Conservation (phyloP, 1,140 invertebrate genomes). For the Stegodyphus dumicola region DNA sequence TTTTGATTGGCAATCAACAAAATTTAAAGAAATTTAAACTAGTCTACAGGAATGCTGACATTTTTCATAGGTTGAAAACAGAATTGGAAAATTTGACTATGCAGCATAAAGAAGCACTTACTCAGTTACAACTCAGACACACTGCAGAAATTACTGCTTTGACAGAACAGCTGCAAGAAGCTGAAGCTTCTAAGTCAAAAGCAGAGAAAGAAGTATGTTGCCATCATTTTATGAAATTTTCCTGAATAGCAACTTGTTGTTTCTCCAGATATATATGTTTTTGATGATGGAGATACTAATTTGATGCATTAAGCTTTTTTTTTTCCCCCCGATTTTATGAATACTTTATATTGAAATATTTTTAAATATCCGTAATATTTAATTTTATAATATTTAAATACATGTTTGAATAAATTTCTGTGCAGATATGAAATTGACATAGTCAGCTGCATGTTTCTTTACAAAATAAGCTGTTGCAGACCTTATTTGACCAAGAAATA, state of each 20-base stretch:
- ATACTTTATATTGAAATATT: no score
- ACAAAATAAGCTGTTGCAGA: no score
- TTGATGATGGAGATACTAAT: neutral
- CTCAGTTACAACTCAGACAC: constrained; percentile 82
- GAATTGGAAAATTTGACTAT: constrained; percentile 88
- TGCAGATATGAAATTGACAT: no score
- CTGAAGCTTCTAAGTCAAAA: constrained; percentile 77
- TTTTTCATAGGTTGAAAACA: constrained; percentile 76
- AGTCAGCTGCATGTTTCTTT: no score
- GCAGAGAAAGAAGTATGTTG: constrained; percentile 79
- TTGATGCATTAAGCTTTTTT: neutral
- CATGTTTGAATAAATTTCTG: no score
- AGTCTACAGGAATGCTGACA: no score
- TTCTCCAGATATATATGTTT: neutral
- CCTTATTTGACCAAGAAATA: no score
- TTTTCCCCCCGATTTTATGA: neutral
- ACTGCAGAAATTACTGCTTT: constrained; percentile 81
- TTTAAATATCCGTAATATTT: no score
- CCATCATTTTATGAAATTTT: neutral
- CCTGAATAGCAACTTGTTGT: neutral
- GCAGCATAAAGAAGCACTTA: constrained; percentile 86
- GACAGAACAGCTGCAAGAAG: constrained; percentile 85
- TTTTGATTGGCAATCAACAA: neutral
- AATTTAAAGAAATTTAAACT: no score
- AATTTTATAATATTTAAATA: no score